Base-by-base conservation (phyloP, 2,113 vertebrate genomes). In the Rhinolophus ferrumequinum region DNA sequence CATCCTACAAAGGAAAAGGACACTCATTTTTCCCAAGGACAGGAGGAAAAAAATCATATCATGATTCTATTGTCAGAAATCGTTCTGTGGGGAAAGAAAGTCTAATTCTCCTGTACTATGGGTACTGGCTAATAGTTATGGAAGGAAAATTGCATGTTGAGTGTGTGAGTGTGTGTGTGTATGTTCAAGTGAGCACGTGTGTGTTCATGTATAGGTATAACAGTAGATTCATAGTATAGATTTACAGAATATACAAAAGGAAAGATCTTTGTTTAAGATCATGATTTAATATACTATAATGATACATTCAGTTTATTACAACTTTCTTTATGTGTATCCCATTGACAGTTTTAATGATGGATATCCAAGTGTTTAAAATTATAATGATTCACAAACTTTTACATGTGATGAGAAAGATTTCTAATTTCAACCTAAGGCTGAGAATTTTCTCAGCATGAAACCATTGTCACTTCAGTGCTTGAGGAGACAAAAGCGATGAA, bases 401-500 rank as follows among this genome's bases (percentile, higher is more conserved):
- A 79, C 18, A 76, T 69, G 15, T 0, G 0, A 56, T 54, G 15
- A 28, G 28, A 67, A 72, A 16, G 4, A 75, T 66, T 79, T 96
- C 93, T 94, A 84, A 96, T 77, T 62, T 75, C 44, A 33, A 82
- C 28, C 30, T 19, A 22, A 94, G 41, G 47, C 79, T 97, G 72
- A 73, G 97, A 76, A 94, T 96, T 81, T 90, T 88, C 92, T 77
- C 56, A 60, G 4, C 64, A 97, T 83, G 38, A 92, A n/a, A 73
- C 33, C 8, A 60, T 64, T 87, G 76, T 56, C 44, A 85, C 52
- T 97, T 77, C 60, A 33, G 44, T 95, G 30, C 90, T 95, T 79
- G 38, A 76, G 52, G 21, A 89, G 41, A 6, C 14, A 44, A 33
- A 13, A 1, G 19, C 35, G 33, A 41, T 28, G 19, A 95, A 88